These are phyloP conservation scores for Lagodon rhomboides DNA, from an alignment of 2,797 vertebrate genomes.

Conservation along the genomic window DNA sequence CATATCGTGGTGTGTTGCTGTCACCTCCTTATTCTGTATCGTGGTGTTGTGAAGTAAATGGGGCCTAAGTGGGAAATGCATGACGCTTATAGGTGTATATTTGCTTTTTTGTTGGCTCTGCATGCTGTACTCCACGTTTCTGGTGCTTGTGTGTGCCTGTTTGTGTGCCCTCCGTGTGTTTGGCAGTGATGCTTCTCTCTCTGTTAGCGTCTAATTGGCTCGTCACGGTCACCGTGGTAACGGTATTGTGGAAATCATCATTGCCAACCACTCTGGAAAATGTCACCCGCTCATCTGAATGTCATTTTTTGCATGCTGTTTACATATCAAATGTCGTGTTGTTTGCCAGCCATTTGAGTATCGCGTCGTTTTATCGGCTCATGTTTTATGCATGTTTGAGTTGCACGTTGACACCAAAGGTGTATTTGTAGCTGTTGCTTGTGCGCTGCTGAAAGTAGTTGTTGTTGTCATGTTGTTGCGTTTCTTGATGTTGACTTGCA, in stretches of 20 bases:
- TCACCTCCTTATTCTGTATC: slow-evolving; percentile 14
- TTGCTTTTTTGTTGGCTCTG: slow-evolving; percentile 47
- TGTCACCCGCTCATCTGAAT: slow-evolving; percentile 54
- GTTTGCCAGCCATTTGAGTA: slow-evolving; percentile 34
- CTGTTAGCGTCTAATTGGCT: slow-evolving; percentile 46
- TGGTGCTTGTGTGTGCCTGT: slow-evolving; percentile 6
- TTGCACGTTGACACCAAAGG: slow-evolving; percentile 55
- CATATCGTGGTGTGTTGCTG: slow-evolving; percentile 32
- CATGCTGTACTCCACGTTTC: slow-evolving; percentile 51
- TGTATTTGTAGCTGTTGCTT: slow-evolving; percentile 38
- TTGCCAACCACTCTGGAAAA: slow-evolving; percentile 69
- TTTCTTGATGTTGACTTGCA: slow-evolving; percentile 19
- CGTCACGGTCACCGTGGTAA: slow-evolving; percentile 41
- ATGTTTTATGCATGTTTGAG: slow-evolving; percentile 58
- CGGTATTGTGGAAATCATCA: slow-evolving; percentile 51
- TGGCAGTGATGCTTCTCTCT: slow-evolving; percentile 67
- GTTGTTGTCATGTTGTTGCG: slow-evolving; percentile 4
- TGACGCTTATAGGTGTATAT: slow-evolving; percentile 53
- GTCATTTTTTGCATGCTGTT: slow-evolving; percentile 65
- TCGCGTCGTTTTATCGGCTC: slow-evolving; percentile 27
- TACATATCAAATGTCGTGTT: slow-evolving; percentile 44
- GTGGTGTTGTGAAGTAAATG: slow-evolving; percentile 69
- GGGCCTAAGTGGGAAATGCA: slow-evolving; percentile 71
- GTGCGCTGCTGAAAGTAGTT: slow-evolving; percentile 32
- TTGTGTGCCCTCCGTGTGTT: slow-evolving; percentile 55